Base-by-base conservation (phyloP, 2,797 vertebrate genomes). In the Decapterus maruadsi region DNA sequence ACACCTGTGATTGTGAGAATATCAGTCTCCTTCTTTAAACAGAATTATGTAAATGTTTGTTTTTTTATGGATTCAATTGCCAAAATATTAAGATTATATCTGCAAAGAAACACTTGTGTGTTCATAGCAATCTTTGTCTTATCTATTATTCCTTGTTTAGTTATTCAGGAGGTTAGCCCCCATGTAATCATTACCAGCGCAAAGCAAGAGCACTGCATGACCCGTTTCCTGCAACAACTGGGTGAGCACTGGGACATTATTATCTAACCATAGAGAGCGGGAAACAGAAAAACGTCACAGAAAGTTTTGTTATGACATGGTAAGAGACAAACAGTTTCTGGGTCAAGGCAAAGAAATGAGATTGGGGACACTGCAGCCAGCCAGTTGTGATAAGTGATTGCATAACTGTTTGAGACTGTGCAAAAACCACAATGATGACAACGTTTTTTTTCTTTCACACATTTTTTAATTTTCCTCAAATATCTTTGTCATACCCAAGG, bases 151-250 rank as follows among this genome's bases (percentile, higher is more conserved):
- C 70, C 5, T 77, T 79, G 40, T 73, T 12, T 81, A 97, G 97
- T 98, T 29, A 90, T 96, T 48, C 95, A 92, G 77, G 97, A 98
- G 91, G 75, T 99, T 78, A 90, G 90, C 68, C 98, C 98, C 65
- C 91, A 81, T 54, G 95, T 96, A 53, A 78, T 99, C 83, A 92
- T 99, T 77, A 97, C 96, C 29, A 99, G 97, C 85, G 97, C 97
- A 67, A 99, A 98, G 92, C 98, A 98, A 88, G 97, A 99, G 76
- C 92, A 89, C 62, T 94, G 85, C 78, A 94, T 99, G 92, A 88
- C 95, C 48, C 93, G 46, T 50, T 98, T 97, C 89, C 90, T 99
- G 54, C 91, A 92, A 71, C 92, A 85, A 63, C 89, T 98, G 40
- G 95, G 95, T 96, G 91, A 96, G 94, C 60, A 43, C 26, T 75